A percentile compares a stretch with the other conserved stretches of the same genome.
These are phyloP conservation scores for Spodoptera frugiperda DNA, from an alignment of 1,140 invertebrate genomes.

Conservation along the genomic window DNA sequence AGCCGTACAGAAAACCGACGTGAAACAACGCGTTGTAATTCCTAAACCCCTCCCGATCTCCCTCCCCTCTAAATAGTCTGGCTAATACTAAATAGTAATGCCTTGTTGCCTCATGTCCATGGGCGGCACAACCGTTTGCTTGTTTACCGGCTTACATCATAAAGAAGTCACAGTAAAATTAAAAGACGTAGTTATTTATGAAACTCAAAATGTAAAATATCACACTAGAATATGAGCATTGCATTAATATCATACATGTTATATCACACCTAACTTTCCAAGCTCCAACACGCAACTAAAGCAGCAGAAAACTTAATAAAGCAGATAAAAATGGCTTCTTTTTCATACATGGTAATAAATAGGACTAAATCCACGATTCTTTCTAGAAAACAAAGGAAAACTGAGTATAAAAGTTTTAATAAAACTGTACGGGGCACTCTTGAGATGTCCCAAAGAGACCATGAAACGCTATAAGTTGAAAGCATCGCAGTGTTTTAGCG, in stretches of 20 bases:
- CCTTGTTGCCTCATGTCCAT: too few species aligned
- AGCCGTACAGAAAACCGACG: too few species aligned
- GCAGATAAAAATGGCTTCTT: background rate
- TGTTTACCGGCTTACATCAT: too few species aligned
- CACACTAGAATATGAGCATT: too few species aligned
- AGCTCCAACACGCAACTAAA: background rate
- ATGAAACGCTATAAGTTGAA: constrained; percentile 49
- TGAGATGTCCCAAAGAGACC: constrained; percentile 40
- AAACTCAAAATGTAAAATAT: too few species aligned
- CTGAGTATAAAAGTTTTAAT: constrained; percentile 43
- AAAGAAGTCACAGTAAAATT: too few species aligned
- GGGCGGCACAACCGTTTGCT: too few species aligned
- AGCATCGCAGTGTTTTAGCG: constrained; percentile 45
- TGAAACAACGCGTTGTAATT: too few species aligned
- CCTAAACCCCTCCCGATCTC: too few species aligned
- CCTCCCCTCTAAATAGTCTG: too few species aligned
- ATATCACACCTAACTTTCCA: background rate
- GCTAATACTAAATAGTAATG: too few species aligned
- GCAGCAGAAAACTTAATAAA: constrained; percentile 3
- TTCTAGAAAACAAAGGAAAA: constrained; percentile 40
- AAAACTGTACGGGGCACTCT: constrained; percentile 41
- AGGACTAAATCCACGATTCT: constrained; percentile 22
- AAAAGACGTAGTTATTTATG: too few species aligned
- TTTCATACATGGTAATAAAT: constrained; percentile 1
- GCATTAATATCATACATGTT: background rate